Evolutionary conservation across 1,140 invertebrate genomes (phyloP), one percentile per base, ranked within the genome.

Genomic region (Drosophila pachea): DNA sequence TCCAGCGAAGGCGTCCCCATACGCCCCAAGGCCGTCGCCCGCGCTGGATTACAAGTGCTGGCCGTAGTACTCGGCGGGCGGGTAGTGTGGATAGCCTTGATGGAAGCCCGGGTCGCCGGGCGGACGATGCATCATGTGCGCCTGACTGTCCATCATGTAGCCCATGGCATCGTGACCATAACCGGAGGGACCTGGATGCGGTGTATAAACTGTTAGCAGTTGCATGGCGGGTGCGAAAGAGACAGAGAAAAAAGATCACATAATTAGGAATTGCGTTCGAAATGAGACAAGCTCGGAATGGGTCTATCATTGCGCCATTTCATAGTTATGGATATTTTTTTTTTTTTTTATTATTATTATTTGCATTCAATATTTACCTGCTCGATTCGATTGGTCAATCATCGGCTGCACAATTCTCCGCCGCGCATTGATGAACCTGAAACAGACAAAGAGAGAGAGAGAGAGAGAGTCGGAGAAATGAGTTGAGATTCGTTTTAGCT

Each of bases 301-400:
- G 54, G n/a, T 60, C 43, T 55, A 71, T 68, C 12, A 50, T 77
- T 76, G 55, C 79, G 79, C 81, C 7, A 79, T 86, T 84, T 84
- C 81, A 65, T 79, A 74, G 68, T 86, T 84, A 84, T 83, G 78
- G 65, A 59, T 72, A 84, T 84, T 82, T 82, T 82, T 82, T 68
- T 62, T 14, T 47, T 32, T 16, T 43, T 48, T 47, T 45, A 16
- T 11, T 7, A 5, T 4, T 11, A 22, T 6, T 31, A 31, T 48
- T 31, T 48, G 8, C 2, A 56, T 3, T 9, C 29, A 11, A 81
- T 86, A 86, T 33, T 95, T 94, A 97, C 97, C 97, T 93, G 97
- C 97, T 94, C 97, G 94, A 93, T 99, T 99, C 90, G 97, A 98
- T 92, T 96, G 97, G 92, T 97, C 97, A 88, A 98, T 97, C 96